phyloP scores from a whole-genome alignment of 2,113 vertebrate species.

The Clupea harengus region DNA sequence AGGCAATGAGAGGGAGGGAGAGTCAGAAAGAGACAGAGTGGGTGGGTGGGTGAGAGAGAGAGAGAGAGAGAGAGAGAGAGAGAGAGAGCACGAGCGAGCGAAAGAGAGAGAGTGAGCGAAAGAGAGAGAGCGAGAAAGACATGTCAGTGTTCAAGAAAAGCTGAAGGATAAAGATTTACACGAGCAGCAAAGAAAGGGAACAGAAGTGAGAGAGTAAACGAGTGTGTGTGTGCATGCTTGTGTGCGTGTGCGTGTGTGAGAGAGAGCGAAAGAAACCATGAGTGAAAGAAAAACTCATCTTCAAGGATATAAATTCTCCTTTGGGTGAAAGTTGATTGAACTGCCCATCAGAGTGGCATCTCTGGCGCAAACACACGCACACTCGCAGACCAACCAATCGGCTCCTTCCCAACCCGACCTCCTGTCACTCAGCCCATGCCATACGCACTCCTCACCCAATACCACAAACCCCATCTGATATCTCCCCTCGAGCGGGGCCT shows the following conservation, averaged over 20 bases:
- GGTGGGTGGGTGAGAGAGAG: background rate
- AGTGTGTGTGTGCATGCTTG: background rate
- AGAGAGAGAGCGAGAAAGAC: background rate
- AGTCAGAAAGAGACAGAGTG: slow-evolving; percentile 30
- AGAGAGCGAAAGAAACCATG: background rate
- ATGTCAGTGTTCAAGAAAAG: background rate
- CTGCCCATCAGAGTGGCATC: slow-evolving; percentile 15
- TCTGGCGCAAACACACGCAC: background rate
- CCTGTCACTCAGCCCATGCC: background rate
- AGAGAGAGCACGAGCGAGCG: slow-evolving; percentile 25
- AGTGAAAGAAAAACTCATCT: background rate
- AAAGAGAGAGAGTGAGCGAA: background rate
- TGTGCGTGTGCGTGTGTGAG: no score
- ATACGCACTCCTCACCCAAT: background rate
- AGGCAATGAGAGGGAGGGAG: slow-evolving; percentile 31
- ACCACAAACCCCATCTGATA: background rate
- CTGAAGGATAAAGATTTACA: slow-evolving; percentile 11
- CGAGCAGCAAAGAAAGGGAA: background rate
- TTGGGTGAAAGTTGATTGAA: background rate
- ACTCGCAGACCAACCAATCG: background rate
- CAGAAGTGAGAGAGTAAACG: background rate
- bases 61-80: slow-evolving; percentile 22
- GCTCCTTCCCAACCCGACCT: background rate
- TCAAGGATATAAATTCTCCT: slow-evolving; percentile 5
- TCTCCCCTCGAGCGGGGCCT: background rate